phyloP scores from a whole-genome alignment of 2,797 vertebrate species.

The Clarias pachynema region DNA sequence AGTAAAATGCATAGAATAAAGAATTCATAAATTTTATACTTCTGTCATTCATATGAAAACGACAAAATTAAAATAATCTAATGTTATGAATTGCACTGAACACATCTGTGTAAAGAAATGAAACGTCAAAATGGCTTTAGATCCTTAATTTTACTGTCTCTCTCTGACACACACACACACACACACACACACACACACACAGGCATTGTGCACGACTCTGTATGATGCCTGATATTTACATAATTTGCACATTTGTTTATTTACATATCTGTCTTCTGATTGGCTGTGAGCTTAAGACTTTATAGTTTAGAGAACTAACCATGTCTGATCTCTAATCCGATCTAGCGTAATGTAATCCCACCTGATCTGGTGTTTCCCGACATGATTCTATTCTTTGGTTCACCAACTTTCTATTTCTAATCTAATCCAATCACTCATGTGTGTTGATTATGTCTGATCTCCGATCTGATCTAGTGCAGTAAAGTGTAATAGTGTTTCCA shows the following conservation, averaged over 20 bases:
- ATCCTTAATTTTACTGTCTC: neutral
- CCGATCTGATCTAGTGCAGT: neutral
- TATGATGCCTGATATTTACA: neutral
- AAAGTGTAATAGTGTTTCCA: neutral
- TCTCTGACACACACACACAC: neutral
- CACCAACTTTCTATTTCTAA: neutral
- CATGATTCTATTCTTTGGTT: neutral
- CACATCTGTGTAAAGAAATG: neutral
- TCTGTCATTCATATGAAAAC: neutral
- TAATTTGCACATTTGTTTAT: constrained; percentile 2
- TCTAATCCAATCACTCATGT: neutral
- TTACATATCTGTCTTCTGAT: neutral
- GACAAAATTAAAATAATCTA: neutral
- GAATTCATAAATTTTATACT: neutral
- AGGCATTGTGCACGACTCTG: neutral
- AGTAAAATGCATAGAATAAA: neutral
- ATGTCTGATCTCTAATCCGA: neutral
- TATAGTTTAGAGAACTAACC: too few relatives aligned
- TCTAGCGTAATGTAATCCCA: neutral
- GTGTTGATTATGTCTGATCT: neutral
- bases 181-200: neutral
- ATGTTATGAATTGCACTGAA: neutral
- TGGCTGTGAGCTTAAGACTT: constrained; percentile 10
- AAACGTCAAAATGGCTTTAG: neutral
- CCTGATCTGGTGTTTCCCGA: neutral